Percentiles rank a stretch among this genome's conserved stretches.
Evolutionary conservation across 2,888 invertebrate genomes (phyloP).

Genomic region (Spisula solida): DNA sequence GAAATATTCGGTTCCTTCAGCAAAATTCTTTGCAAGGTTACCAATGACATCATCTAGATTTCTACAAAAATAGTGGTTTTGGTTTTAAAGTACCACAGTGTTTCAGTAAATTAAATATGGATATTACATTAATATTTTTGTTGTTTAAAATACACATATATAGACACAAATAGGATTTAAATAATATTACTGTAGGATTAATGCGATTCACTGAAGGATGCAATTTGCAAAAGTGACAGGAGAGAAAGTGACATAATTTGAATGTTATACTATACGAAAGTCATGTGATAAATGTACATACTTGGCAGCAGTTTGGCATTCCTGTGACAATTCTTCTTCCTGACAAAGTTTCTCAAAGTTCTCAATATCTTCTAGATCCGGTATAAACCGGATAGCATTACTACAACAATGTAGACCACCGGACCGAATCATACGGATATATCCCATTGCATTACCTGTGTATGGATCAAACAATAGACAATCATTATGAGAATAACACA

Average conservation of each 20-base stretch:
- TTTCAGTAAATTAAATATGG: no score
- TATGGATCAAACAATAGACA: background rate
- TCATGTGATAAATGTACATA: constrained; percentile 70
- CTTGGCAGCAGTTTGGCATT: constrained; percentile 89
- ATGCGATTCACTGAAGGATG: no score
- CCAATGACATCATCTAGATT: constrained; percentile 93
- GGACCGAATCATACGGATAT: constrained; percentile 96
- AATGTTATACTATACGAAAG: no score
- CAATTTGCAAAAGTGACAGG: no score
- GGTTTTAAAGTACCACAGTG: no score
- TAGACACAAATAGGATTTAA: no score
- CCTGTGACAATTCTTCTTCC: constrained; percentile 90
- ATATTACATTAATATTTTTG: no score
- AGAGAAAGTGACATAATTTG: no score
- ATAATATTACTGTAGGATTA: no score
- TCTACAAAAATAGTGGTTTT: constrained; percentile 84
- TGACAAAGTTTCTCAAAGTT: constrained; percentile 91
- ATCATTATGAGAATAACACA: background rate
- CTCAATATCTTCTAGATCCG: constrained; percentile 91
- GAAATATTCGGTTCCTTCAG: constrained; percentile 96
- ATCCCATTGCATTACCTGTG: constrained; percentile 96
- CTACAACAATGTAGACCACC: constrained; percentile 97
- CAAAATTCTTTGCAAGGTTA: constrained; percentile 94
- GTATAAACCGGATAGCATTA: constrained; percentile 96
- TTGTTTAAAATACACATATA: no score